Conservation (phyloP, 2,113 vertebrate species). For the Aegithalos caudatus region DNA sequence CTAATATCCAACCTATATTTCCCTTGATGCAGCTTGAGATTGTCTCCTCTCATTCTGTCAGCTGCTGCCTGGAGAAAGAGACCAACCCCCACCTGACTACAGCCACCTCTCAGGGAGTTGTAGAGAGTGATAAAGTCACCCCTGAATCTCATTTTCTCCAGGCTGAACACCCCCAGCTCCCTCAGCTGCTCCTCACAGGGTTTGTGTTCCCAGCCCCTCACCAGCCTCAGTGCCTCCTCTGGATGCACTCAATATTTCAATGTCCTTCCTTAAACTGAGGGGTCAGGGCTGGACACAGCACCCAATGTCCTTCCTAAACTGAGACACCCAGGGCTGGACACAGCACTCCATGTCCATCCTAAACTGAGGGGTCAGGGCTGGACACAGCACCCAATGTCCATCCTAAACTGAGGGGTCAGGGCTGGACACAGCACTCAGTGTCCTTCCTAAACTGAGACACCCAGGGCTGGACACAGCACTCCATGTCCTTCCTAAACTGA, state of each 20-base stretch:
- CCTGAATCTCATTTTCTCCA: not conserved
- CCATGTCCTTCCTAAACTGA: too few relatives aligned
- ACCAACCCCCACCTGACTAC: not conserved
- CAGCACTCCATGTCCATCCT: not conserved
- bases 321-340: too few relatives aligned
- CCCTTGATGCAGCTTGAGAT: not conserved
- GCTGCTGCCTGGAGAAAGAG: not conserved
- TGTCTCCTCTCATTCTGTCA: not conserved
- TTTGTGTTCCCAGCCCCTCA: not conserved
- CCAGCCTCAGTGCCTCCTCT: not conserved
- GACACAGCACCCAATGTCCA: too few relatives aligned
- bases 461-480: not conserved
- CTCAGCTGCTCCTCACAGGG: not conserved
- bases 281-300: too few relatives aligned
- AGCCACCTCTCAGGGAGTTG: not conserved
- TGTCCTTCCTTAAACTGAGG: too few relatives aligned
- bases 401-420: too few relatives aligned
- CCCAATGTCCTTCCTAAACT: too few relatives aligned
- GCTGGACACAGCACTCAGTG: too few relatives aligned
- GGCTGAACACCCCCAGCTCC: not conserved
- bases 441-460: too few relatives aligned
- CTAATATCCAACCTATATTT: not conserved
- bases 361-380: too few relatives aligned
- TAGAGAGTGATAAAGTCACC: not conserved
- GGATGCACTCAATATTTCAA: accelerated